A percentile compares a stretch with the other conserved stretches of the same genome.
phyloP scores from a whole-genome alignment of 2,113 vertebrate genomes.

The Plecotus auritus region DNA sequence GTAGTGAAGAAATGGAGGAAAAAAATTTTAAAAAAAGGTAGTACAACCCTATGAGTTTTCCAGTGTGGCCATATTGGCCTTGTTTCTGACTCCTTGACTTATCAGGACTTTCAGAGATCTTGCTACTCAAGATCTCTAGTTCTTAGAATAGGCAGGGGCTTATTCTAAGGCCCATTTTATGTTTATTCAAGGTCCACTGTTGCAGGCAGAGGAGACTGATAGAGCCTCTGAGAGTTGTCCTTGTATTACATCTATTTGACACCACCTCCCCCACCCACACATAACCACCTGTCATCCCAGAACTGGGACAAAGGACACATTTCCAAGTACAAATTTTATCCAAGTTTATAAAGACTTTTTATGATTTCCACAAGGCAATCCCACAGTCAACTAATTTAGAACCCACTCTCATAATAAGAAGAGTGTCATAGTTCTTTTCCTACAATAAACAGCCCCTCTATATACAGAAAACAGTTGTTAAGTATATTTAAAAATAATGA shows the following conservation, averaged over 20 bases:
- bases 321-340: not conserved
- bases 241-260: not conserved
- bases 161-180: not conserved
- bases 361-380: not conserved
- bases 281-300: not conserved
- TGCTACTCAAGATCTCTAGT: not conserved
- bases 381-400: not conserved
- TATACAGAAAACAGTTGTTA: not conserved
- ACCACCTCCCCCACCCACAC: accelerated
- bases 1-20: not conserved
- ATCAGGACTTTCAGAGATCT: not conserved
- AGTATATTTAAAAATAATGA: not conserved
- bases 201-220: not conserved
- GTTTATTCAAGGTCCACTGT: not conserved
- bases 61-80: not conserved
- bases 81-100: not conserved
- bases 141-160: not conserved
- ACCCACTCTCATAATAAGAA: not conserved
- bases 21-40: not conserved
- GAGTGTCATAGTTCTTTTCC: not conserved
- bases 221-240: not conserved
- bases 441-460: not conserved
- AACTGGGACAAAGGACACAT: not conserved
- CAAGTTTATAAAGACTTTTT: not conserved
- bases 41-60: not conserved